Base-by-base conservation (phyloP, 2,888 invertebrate species). In the Gasteruption jaculator region DNA sequence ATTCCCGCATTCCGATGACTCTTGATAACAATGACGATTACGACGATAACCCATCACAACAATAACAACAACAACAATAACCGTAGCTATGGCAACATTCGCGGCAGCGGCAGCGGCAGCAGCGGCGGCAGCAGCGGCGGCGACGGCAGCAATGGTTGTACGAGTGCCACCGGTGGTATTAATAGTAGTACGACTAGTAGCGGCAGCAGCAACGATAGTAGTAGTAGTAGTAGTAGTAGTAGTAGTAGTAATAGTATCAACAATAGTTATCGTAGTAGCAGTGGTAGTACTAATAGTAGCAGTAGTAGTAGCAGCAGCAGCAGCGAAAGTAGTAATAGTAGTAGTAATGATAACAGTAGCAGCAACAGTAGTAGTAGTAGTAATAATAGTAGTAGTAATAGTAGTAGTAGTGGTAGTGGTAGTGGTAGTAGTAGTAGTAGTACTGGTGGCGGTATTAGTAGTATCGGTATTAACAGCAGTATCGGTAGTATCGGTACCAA, bases 101-200 rank as follows among this genome's bases (percentile, higher is more conserved):
- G 18, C 31, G 15, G 15, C 31, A 31, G 5, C 16, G 18, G 15
- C 31, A 31, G 6, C 29, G 11, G n/a, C 16, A 19, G 6, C 19
- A 19, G 6, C 15, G 6, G 11, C 26, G 26, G n/a, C 37, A 7
- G 8, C 5, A 8, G 18, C 30, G 73, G 73, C 73, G 74, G 73
- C 72, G 72, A 65, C 72, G 71, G 6, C n/a, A n/a, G n/a, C n/a
- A n/a, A n/a, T 31, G 20, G 12, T 20, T 18, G 20, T 4, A 32
- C 32, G 3, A 32, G 20, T 20, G 19, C 5, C 32, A 8, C 15
- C 32, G 24, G 20, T 19, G 22, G 11, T 15, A 27, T 14, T 27
- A 27, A 27, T 27, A 27, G 10, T 34, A 12, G 18, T 34, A 21
- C 21, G 15, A 20, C 27, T 27, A 12, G 27, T 27, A 14, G 15